phyloP scores from a whole-genome alignment of 2,888 invertebrate genomes.

The Helicoverpa assulta region DNA sequence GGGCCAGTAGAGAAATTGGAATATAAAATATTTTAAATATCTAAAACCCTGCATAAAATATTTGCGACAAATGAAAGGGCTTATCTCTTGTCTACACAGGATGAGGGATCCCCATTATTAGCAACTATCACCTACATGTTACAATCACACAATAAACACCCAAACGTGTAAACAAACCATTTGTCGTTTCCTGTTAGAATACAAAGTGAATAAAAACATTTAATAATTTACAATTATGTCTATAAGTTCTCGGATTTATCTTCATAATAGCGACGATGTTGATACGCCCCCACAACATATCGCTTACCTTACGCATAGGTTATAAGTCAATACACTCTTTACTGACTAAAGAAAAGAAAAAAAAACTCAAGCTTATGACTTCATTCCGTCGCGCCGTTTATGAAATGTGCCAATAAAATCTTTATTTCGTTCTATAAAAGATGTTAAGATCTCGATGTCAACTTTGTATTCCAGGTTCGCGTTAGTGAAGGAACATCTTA shows the following conservation, averaged over 20 bases:
- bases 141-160: not conserved
- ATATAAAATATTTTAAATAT: no score
- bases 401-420: slow-evolving; percentile 44
- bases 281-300: slow-evolving; percentile 51
- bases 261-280: slow-evolving; percentile 38
- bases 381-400: slow-evolving; percentile 48
- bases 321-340: slow-evolving; percentile 58
- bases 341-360: slow-evolving; percentile 39
- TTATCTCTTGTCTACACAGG: not conserved
- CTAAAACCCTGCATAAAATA: no score
- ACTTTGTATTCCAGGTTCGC: slow-evolving; percentile 93
- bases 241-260: slow-evolving; percentile 44
- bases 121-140: not conserved
- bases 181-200: slow-evolving; percentile 1
- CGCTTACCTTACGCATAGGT: slow-evolving; percentile 40
- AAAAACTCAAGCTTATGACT: slow-evolving; percentile 49
- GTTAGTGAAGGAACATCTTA: slow-evolving; percentile 98
- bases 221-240: slow-evolving; percentile 22
- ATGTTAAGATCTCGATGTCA: slow-evolving; percentile 6
- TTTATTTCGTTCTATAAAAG: slow-evolving; percentile 31
- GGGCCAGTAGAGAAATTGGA: no score
- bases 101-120: not conserved
- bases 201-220: not conserved
- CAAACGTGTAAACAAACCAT: not conserved
- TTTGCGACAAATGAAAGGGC: no score